Evolutionary conservation across 1,140 invertebrate genomes (phyloP).

Genomic region (Arctopsyche grandis): DNA sequence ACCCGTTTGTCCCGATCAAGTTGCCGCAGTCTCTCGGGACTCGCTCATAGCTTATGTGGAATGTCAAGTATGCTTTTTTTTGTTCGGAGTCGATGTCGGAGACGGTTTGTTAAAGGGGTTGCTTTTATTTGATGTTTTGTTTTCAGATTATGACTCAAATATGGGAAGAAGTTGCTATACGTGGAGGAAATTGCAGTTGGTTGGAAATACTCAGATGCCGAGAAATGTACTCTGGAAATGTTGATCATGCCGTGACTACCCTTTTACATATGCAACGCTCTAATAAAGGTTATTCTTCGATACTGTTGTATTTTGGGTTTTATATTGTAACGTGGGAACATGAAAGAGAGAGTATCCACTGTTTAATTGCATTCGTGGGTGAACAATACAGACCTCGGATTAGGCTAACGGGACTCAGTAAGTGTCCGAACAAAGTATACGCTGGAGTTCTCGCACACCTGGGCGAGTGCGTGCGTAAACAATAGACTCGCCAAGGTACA

Average conservation of each 20-base stretch:
- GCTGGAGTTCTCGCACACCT: too few species aligned
- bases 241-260: constrained; percentile 50
- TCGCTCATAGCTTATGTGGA: constrained; percentile 89
- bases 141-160: constrained; percentile 71
- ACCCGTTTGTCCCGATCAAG: constrained; percentile 82
- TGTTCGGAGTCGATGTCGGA: not conserved
- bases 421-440: too few species aligned
- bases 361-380: too few species aligned
- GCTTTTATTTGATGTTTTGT: constrained; percentile 11
- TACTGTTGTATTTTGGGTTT: too few species aligned
- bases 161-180: constrained; percentile 62
- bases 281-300: constrained; percentile 39
- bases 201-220: constrained; percentile 58
- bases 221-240: constrained; percentile 48
- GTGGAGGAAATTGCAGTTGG: constrained; percentile 60
- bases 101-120: constrained; percentile 3
- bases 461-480: too few species aligned
- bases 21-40: constrained; percentile 81
- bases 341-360: too few species aligned
- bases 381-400: too few species aligned
- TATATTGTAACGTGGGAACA: too few species aligned
- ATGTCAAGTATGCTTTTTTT: constrained; percentile 83
- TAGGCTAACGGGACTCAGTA: too few species aligned
- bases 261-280: constrained; percentile 41
- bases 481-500: too few species aligned